These are phyloP conservation scores for Polia nebulosa DNA, from an alignment of 2,888 invertebrate species.

Conservation along the genomic window DNA sequence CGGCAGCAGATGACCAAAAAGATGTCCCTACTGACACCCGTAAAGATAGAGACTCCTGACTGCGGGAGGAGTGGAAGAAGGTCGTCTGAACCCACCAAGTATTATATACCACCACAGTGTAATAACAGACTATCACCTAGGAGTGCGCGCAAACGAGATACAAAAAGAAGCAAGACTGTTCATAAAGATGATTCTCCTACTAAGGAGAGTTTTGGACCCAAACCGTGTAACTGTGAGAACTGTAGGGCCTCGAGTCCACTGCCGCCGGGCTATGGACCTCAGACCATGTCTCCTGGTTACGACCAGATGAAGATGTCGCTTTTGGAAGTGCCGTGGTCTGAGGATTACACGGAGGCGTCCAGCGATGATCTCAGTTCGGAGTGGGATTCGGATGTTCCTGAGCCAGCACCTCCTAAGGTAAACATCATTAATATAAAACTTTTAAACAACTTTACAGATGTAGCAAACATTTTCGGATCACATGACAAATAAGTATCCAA, in stretches of 20 bases:
- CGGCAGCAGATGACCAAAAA: conserved; percentile 84
- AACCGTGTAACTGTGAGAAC: conserved; percentile 88
- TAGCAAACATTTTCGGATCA: not conserved
- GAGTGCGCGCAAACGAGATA: conserved; percentile 85
- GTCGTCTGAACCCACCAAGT: conserved; percentile 84
- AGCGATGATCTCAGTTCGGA: conserved; percentile 98
- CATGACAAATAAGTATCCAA: not conserved
- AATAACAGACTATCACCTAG: conserved; percentile 86
- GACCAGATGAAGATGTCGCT: conserved; percentile 95
- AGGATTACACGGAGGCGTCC: conserved; percentile 97
- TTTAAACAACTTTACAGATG: not conserved
- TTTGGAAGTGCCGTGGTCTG: conserved; percentile 94
- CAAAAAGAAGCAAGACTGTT: conserved; percentile 80
- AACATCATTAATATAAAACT: conserved; percentile 73
- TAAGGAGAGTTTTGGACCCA: conserved; percentile 80
- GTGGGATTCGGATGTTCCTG: conserved; percentile 96
- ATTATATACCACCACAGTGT: conserved; percentile 88
- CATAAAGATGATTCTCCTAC: conserved; percentile 77
- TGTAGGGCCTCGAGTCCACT: conserved; percentile 90
- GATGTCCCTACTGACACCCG: conserved; percentile 86
- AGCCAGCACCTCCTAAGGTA: conserved; percentile 86
- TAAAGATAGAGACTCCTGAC: conserved; percentile 88
- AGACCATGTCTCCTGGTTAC: conserved; percentile 92
- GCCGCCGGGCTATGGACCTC: conserved; percentile 86
- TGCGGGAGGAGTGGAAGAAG: conserved; percentile 82